Percentiles rank a stretch among this genome's conserved stretches.
These are phyloP conservation scores for Sander vitreus DNA, from an alignment of 2,113 vertebrate species.

Conservation along the genomic window DNA sequence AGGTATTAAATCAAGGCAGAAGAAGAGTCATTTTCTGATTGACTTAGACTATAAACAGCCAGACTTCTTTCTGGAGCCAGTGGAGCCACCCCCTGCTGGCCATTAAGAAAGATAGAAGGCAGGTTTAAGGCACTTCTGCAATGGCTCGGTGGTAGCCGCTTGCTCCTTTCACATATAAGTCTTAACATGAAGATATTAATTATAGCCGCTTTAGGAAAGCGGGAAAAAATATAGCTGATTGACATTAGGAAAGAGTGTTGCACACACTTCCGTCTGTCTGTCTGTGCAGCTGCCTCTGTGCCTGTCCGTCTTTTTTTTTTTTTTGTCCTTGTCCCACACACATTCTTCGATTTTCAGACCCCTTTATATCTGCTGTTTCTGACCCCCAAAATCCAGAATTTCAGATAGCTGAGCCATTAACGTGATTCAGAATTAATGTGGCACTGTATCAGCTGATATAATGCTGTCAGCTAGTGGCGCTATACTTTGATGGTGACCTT, in stretches of 20 bases:
- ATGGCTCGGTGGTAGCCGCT: too few relatives aligned
- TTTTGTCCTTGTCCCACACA: conserved; percentile 3
- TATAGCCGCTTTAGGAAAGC: background rate
- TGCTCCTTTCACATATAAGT: background rate
- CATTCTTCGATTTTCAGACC: background rate
- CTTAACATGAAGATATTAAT: background rate
- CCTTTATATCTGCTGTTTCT: background rate
- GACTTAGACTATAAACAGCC: too few relatives aligned
- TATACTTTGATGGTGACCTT: conserved; percentile 26
- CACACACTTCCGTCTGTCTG: background rate
- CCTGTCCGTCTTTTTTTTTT: too few relatives aligned
- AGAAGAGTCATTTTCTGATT: too few relatives aligned
- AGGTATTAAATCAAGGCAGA: too few relatives aligned
- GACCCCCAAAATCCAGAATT: background rate
- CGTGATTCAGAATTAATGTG: background rate
- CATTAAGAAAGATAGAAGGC: too few relatives aligned
- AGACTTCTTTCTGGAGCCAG: too few relatives aligned
- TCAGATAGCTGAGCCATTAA: background rate
- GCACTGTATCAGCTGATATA: background rate
- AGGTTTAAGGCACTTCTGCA: too few relatives aligned
- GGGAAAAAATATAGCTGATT: background rate
- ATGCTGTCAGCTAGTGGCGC: background rate
- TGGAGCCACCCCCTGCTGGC: too few relatives aligned
- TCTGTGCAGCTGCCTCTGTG: too few relatives aligned
- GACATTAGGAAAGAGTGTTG: background rate